Base-by-base conservation (phyloP, 2,888 invertebrate species). In the Sesia bembeciformis region DNA sequence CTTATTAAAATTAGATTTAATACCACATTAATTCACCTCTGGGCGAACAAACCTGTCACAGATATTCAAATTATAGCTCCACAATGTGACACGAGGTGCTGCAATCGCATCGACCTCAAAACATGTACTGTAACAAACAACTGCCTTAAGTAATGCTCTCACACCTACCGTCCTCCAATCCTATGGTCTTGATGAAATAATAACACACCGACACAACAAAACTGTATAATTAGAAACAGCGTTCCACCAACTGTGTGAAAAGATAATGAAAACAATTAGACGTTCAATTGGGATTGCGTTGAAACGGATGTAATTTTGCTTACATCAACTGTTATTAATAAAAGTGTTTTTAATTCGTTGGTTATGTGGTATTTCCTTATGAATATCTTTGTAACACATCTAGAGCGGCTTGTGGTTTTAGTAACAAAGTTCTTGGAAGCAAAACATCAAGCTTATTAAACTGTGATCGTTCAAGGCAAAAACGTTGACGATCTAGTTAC, bases 241-340 rank as follows among this genome's bases (percentile, higher is more conserved):
- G 62, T 66, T 50, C 62, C 72, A 74, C 69, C 72, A 64, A 72
- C 72, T 76, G 78, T 81, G 80, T 75, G 75, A 81, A 77, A 75
- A 72, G 65, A 71, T 72, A 77, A 46, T 46, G 7, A 46, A 82
- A 78, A 79, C 77, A 78, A 81, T 83, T 81, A 76, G 66, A 72
- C 52, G 52, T 54, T 53, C 53, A 58, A 46, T 46, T 46, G 46
- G 23, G 46, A 46, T 46, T 46, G 46, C 46, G 46, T 46, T 23
- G n/a, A 60, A 68, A 57, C 67, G 69, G 68, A 71, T 68, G 67
- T 72, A 74, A 79, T 76, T 74, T 4, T 72, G 65, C 64, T 57
- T 66, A 63, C 62, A 46, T 46, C 5, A 8, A 46, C 8, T 46
- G 46, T 46, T 46, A 46, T 8, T 46, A 46, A 46, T 46, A 46